Base-by-base conservation (phyloP, 2,113 vertebrate genomes). In the Murina feae region DNA sequence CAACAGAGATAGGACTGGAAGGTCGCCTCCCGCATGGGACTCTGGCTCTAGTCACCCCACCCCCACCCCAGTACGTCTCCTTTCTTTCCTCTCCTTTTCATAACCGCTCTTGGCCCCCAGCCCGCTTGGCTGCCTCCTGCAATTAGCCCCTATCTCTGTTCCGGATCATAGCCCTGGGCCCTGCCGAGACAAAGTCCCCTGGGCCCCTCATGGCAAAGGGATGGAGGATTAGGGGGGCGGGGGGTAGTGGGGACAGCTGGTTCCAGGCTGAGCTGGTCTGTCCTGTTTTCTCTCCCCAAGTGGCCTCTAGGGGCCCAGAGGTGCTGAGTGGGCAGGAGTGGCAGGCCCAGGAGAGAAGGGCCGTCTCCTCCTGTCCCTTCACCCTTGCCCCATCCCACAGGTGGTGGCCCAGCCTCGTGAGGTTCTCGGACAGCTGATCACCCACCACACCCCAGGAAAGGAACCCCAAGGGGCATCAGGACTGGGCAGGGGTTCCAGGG, bases 101-200 rank as follows among this genome's bases (percentile, higher is more conserved):
- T 91, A 75, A 92, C 1, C 25, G 82, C 87, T 93, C 91, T 96
- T 97, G 97, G 96, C 94, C 95, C 89, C 35, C 10, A 51, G 95
- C 96, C 96, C 0, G 39, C 88, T 93, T 96, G 96, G 96, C 94
- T 95, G 92, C 93, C 89, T 96, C 74, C 91, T 74, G 90, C 92
- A 93, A 96, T 97, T 96, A 97, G 95, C 44, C 69, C 95, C 94
- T 94, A 94, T 93, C 95, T 7, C 96, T 96, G 96, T 95, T 96
- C 95, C 80, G 87, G 96, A 95, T 98, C 93, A 0, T 68, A 95
- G 94, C 95, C 92, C 85, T 68, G 63, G 72, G 96, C 84, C 90
- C 82, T 12, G 14, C 32, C 39, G 88, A 95, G 92, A 96, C 96
- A 93, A 97, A 97, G 96, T 96, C 94, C 94, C 86, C 75, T 39